A percentile compares a stretch with the other conserved stretches of the same genome.
phyloP scores from a whole-genome alignment of 2,797 vertebrate genomes.

The Sebastes steindachneri region DNA sequence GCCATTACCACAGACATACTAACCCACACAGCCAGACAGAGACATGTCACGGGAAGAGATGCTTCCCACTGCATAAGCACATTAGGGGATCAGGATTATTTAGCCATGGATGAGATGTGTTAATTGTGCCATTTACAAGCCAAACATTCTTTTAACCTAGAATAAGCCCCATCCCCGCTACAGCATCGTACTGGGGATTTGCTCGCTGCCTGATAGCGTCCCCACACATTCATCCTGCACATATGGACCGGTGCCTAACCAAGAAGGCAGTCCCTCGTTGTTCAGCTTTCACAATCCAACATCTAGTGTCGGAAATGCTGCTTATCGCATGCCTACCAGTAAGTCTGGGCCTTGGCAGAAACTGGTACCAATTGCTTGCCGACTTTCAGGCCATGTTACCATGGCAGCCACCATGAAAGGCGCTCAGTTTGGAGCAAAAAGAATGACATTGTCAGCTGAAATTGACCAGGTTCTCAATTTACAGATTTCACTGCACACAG shows the following conservation, averaged over 20 bases:
- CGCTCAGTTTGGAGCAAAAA: slow-evolving; percentile 82
- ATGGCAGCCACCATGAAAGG: slow-evolving; percentile 87
- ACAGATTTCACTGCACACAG: slow-evolving; percentile 67
- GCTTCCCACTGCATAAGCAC: slow-evolving; percentile 72
- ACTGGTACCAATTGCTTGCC: slow-evolving; percentile 85
- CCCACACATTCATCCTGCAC: slow-evolving; percentile 54
- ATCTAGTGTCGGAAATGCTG: slow-evolving; percentile 66
- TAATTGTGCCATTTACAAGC: slow-evolving; percentile 72
- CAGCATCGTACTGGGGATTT: slow-evolving; percentile 63
- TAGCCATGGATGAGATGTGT: slow-evolving; percentile 71
- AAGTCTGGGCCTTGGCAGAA: slow-evolving; percentile 83
- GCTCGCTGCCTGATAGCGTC: slow-evolving; percentile 43
- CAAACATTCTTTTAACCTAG: slow-evolving; percentile 70
- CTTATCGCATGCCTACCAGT: slow-evolving; percentile 81
- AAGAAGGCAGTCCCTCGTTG: slow-evolving; percentile 43
- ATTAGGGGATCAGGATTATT: slow-evolving; percentile 80
- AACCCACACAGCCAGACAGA: slow-evolving; percentile 75
- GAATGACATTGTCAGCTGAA: slow-evolving; percentile 83
- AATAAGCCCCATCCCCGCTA: slow-evolving; percentile 46
- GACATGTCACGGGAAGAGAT: slow-evolving; percentile 61
- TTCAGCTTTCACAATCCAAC: slow-evolving; percentile 61
- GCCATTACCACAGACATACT: slow-evolving; percentile 70
- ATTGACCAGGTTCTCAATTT: slow-evolving; percentile 78
- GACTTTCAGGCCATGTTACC: slow-evolving; percentile 87
- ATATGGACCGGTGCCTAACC: slow-evolving; percentile 64